Conservation (phyloP, 2,113 vertebrate genomes). For the Corythornis cristatus region DNA sequence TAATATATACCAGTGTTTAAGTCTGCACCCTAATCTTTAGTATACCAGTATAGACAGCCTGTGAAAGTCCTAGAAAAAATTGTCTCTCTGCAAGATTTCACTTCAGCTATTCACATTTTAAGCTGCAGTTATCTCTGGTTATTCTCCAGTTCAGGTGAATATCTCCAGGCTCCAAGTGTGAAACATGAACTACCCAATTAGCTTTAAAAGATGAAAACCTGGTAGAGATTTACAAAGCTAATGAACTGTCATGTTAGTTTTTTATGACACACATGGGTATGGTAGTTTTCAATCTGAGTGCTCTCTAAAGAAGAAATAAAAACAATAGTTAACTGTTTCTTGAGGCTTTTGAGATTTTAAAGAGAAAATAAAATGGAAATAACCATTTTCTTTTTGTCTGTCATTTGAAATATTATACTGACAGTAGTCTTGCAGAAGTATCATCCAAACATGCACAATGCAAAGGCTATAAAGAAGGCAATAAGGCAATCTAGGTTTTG, state of each 20-base stretch:
- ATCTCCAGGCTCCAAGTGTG: not conserved
- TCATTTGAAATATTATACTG: not conserved
- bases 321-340: not conserved
- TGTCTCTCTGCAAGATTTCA: not conserved
- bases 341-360: not conserved
- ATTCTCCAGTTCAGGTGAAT: not conserved
- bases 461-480: not conserved
- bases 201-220: not conserved
- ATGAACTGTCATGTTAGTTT: not conserved
- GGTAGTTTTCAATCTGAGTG: not conserved
- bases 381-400: rapidly evolving
- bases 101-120: not conserved
- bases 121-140: not conserved
- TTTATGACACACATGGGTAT: not conserved
- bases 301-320: not conserved
- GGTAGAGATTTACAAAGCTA: not conserved
- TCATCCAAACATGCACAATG: not conserved
- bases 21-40: not conserved
- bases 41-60: not conserved
- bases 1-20: not conserved
- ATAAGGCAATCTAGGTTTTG: not conserved
- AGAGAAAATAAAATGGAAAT: not conserved
- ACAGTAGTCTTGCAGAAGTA: not conserved
- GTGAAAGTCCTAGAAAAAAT: not conserved
- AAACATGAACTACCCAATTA: not conserved